Percentiles rank a stretch among this genome's conserved stretches.
phyloP scores from a whole-genome alignment of 1,140 invertebrate species.

The Trichonephila clavipes region DNA sequence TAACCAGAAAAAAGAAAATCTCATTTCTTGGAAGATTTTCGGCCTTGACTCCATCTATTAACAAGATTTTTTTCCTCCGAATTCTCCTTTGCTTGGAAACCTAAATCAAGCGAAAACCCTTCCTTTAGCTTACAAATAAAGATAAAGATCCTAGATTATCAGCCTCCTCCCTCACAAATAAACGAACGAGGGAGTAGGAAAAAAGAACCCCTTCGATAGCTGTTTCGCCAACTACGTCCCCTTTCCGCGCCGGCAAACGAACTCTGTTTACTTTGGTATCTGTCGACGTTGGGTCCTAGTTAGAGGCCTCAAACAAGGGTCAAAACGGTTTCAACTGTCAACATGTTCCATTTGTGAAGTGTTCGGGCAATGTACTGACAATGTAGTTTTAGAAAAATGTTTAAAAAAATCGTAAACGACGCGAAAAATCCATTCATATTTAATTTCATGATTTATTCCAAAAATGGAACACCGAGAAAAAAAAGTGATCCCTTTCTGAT shows the following conservation, averaged over 20 bases:
- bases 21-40: not conserved
- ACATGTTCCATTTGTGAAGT: conserved; percentile 37
- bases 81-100: conserved; percentile 22
- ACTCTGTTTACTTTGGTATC: conserved; percentile 68
- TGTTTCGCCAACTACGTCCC: conserved; percentile 4
- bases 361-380: not conserved
- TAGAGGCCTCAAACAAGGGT: conserved; percentile 55
- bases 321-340: conserved; percentile 54
- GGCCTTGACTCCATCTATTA: conserved; percentile 49
- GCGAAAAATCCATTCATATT: no score
- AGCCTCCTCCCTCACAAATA: not conserved
- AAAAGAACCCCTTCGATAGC: conserved; percentile 48
- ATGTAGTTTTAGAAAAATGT: not conserved
- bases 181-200: not conserved
- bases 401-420: not conserved
- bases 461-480: no score
- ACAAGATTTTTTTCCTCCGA: conserved; percentile 23
- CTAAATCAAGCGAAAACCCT: conserved; percentile 55
- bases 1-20: no score
- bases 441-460: no score
- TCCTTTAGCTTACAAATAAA: conserved; percentile 68
- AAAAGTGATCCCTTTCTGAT: no score
- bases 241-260: not conserved
- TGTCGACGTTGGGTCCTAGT: conserved; percentile 61
- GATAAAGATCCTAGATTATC: conserved; percentile 46